phyloP scores from a whole-genome alignment of 2,888 invertebrate species.

The Phyto melanocephala region DNA sequence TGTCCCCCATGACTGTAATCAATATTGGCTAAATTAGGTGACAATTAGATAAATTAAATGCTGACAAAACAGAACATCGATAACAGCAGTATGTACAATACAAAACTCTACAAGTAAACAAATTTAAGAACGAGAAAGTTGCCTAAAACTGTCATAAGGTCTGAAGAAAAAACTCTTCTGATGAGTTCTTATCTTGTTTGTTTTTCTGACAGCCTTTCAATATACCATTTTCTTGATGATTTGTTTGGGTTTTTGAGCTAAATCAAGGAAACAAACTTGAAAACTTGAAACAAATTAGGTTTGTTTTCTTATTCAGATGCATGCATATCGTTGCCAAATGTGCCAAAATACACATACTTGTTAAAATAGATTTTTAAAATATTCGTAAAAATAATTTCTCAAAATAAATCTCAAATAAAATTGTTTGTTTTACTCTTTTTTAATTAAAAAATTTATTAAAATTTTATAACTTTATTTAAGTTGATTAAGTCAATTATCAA shows the following conservation, averaged over 20 bases:
- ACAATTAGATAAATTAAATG: conserved; percentile 15
- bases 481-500: too few relatives aligned
- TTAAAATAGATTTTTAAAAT: too few relatives aligned
- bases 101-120: background rate
- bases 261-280: background rate
- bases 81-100: background rate
- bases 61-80: background rate
- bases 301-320: background rate
- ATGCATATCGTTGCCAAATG: background rate
- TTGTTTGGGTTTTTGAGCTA: background rate
- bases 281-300: background rate
- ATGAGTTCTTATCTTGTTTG: too few relatives aligned
- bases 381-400: too few relatives aligned
- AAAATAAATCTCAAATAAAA: too few relatives aligned
- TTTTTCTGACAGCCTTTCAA: background rate
- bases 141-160: background rate
- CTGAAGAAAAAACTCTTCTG: background rate
- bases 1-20: background rate
- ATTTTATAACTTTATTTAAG: too few relatives aligned
- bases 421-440: too few relatives aligned
- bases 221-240: background rate
- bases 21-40: background rate
- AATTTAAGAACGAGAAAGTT: background rate
- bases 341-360: too few relatives aligned
- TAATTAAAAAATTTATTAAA: too few relatives aligned